Base-by-base conservation (phyloP, 2,888 invertebrate species). In the Chrysina gloriosa region DNA sequence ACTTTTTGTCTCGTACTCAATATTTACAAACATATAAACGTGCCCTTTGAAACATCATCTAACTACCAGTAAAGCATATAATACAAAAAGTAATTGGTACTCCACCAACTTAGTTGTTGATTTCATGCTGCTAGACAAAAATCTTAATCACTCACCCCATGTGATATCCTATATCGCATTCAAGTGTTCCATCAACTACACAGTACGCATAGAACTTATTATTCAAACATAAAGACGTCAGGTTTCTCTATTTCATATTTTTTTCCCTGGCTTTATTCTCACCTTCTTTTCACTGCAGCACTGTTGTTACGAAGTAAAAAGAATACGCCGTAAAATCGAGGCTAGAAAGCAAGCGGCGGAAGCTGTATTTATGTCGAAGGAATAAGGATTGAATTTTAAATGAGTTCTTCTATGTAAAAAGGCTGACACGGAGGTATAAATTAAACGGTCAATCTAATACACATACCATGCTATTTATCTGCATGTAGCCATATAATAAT, bases 131-230 rank as follows among this genome's bases (percentile, higher is more conserved):
- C 19, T 42, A 16, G 14, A 21, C 25, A 11, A 39, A 21, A 34
- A 23, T 39, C 27, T 58, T 58, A 39, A 58, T 3, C 58, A 39
- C 42, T 39, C 58, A 58, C 58, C 58, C 58, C 23, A 39, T 58
- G 19, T n/a, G 58, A 58, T 58, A 58, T 58, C 42, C 39, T 58
- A 58, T 58, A 39, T 58, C 39, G 23, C 39, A 34, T 58, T 42
- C 58, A 58, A 58, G 58, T 58, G 58, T 58, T 58, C 58, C 25
- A 39, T 58, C 39, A 23, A 58, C 39, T 58, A 58, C 54, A 54
- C 14, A 36, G 42, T 42, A 39, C 39, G 21, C 56, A 56, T 19
- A 36, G 14, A 14, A 42, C 58, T 58, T 58, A 58, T 58, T 58
- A 39, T 58, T 58, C 58, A 9, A 39, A 58, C 39, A 58, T 42